Conservation (phyloP, 2,113 vertebrate species). For the Xiphorhynchus elegans region DNA sequence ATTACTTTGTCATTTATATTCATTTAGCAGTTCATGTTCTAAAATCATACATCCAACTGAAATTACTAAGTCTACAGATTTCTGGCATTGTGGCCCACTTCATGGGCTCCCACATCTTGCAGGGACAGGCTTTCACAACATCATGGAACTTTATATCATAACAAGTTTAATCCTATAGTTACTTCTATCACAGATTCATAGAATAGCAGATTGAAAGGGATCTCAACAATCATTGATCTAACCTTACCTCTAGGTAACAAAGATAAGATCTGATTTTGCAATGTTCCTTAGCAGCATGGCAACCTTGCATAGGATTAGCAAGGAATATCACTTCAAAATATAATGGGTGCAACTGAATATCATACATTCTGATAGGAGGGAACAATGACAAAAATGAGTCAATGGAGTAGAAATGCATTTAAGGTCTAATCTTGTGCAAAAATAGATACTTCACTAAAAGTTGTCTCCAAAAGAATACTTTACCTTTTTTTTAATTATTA, state of each 20-base stretch:
- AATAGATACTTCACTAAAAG: background rate
- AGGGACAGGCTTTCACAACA: background rate
- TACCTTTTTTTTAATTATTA: background rate
- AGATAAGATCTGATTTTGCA: background rate
- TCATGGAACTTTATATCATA: background rate
- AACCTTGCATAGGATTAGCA: constrained; percentile 36
- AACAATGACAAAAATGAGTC: background rate
- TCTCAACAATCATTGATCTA: background rate
- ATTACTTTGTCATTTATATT: background rate
- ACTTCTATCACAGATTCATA: background rate
- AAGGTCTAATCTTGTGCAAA: background rate
- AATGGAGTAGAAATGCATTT: background rate
- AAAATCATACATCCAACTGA: background rate
- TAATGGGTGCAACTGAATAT: background rate
- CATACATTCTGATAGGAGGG: background rate
- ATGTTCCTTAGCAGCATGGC: background rate
- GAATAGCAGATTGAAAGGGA: background rate
- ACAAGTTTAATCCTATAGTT: background rate
- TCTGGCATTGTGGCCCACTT: background rate
- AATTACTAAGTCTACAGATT: constrained; percentile 1
- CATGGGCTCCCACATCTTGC: background rate
- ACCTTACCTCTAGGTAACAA: background rate
- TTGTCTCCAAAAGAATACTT: background rate
- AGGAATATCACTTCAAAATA: background rate
- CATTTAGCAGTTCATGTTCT: background rate